phyloP scores from a whole-genome alignment of 2,113 vertebrate genomes.

The Gulo gulo region DNA sequence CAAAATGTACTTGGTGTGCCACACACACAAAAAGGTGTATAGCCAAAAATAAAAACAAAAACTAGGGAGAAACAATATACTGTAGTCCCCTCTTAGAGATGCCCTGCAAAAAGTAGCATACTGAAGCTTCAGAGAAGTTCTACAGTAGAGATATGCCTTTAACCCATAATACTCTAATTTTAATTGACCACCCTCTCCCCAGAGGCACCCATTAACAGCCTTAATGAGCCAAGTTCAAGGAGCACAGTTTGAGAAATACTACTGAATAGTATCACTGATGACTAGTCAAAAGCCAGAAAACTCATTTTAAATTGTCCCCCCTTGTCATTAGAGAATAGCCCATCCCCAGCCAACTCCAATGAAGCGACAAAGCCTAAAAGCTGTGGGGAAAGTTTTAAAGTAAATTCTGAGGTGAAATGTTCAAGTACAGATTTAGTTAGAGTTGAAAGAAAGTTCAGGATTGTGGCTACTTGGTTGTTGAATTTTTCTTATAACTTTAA shows the following conservation, averaged over 20 bases:
- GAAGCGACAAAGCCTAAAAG: background rate
- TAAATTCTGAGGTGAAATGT: background rate
- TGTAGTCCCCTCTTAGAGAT: background rate
- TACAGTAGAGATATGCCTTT: background rate
- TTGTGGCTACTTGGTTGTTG: background rate
- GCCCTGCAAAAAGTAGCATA: background rate
- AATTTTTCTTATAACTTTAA: slow-evolving; percentile 14
- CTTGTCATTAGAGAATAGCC: background rate
- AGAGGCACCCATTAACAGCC: background rate
- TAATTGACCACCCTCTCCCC: background rate
- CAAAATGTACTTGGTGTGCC: background rate
- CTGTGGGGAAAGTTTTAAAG: background rate
- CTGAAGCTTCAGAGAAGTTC: background rate
- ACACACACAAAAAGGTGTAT: background rate
- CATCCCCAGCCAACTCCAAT: background rate
- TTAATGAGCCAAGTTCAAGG: background rate
- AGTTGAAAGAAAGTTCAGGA: background rate
- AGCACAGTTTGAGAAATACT: background rate
- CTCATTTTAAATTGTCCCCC: background rate
- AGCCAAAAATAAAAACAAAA: background rate
- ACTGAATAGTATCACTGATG: background rate
- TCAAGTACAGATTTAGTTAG: background rate
- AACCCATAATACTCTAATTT: background rate
- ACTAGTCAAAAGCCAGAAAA: background rate
- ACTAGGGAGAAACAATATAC: background rate